phyloP scores from a whole-genome alignment of 2,797 vertebrate species.

The Eurystomus glaucurus region DNA sequence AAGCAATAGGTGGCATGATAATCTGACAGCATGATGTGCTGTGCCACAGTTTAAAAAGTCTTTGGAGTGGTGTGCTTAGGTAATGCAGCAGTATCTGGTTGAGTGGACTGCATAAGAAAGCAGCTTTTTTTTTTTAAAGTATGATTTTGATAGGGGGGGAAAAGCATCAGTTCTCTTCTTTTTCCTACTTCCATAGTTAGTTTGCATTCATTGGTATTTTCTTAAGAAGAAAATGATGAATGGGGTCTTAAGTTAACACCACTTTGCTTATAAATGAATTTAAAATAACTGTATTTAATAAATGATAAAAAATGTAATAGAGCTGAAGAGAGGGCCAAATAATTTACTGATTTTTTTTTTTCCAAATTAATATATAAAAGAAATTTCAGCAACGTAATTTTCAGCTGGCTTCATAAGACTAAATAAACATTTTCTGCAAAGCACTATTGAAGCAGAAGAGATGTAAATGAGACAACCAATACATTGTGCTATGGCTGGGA shows the following conservation, averaged over 20 bases:
- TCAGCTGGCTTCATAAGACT: conserved; percentile 74
- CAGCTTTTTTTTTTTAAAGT: neutral
- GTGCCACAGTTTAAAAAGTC: neutral
- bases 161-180: neutral
- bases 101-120: neutral
- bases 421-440: conserved; percentile 75
- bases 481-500: conserved; percentile 36
- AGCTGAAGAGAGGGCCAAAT: neutral
- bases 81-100: neutral
- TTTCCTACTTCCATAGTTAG: neutral
- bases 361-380: conserved; percentile 50
- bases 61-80: neutral
- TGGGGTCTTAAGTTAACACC: conserved; percentile 28
- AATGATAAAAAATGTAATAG: conserved; percentile 35
- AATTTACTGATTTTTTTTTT: conserved; percentile 16
- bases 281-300: conserved; percentile 44
- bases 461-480: conserved; percentile 58
- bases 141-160: neutral
- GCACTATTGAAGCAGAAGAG: conserved; percentile 60
- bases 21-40: neutral
- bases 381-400: conserved; percentile 74
- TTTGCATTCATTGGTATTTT: conserved; percentile 26
- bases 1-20: neutral
- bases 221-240: conserved; percentile 51
- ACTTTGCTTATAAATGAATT: conserved; percentile 73